Conservation (phyloP, 2,888 invertebrate genomes). For the Mesochorus sp. region DNA sequence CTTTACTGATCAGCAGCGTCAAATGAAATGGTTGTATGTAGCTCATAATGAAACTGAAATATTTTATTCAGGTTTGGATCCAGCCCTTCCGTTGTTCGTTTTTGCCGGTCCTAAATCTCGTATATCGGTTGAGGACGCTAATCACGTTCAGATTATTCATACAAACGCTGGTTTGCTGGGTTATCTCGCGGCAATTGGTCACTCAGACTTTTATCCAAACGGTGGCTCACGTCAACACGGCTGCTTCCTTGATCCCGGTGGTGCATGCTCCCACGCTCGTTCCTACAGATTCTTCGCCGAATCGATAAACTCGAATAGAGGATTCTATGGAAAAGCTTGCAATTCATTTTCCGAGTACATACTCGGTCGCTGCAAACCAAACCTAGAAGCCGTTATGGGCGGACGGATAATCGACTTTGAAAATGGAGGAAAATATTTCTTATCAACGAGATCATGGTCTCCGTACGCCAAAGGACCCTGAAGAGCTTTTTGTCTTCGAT, state of each 20-base stretch:
- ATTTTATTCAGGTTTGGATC: constrained; percentile 78
- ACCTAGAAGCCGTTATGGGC: constrained; percentile 62
- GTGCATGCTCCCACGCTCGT: constrained; percentile 75
- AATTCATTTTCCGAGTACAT: constrained; percentile 9
- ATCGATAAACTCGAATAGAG: constrained; percentile 69
- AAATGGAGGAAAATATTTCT: constrained; percentile 67
- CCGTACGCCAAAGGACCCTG: constrained; percentile 70
- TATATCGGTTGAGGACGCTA: constrained; percentile 77
- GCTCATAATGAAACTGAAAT: background rate
- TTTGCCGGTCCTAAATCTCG: constrained; percentile 66
- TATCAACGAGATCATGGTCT: constrained; percentile 62
- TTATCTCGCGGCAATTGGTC: constrained; percentile 74
- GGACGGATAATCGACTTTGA: constrained; percentile 35
- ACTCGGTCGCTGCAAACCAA: constrained; percentile 50
- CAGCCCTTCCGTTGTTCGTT: constrained; percentile 78
- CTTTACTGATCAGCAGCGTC: background rate
- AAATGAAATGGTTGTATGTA: background rate
- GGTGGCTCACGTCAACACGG: constrained; percentile 78
- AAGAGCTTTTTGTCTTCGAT: background rate
- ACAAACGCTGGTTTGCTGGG: constrained; percentile 79
- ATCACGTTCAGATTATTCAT: constrained; percentile 80
- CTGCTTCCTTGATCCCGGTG: constrained; percentile 66
- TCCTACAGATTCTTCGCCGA: constrained; percentile 74
- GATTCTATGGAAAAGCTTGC: constrained; percentile 67
- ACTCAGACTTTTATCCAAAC: constrained; percentile 81